Conservation (phyloP, 2,797 vertebrate species). For the Coracias cyanogaster region DNA sequence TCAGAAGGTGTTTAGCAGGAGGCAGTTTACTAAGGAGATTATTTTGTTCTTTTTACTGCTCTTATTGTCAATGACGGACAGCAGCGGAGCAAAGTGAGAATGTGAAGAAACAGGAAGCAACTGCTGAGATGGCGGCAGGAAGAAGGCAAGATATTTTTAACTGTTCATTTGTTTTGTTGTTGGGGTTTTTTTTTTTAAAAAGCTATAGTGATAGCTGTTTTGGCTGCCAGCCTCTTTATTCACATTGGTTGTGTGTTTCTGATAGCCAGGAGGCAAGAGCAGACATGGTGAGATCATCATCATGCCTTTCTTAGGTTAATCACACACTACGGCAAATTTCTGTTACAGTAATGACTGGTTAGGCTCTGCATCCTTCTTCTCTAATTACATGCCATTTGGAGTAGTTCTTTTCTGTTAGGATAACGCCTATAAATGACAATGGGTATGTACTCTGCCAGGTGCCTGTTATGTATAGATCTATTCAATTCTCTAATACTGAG, state of each 20-base stretch:
- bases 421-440: background rate
- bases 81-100: background rate
- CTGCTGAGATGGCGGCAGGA: constrained; percentile 42
- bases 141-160: constrained; percentile 56
- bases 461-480: background rate
- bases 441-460: background rate
- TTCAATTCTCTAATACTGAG: background rate
- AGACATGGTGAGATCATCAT: constrained; percentile 33
- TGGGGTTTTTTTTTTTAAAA: background rate
- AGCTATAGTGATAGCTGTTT: background rate
- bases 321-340: background rate
- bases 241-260: background rate
- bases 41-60: constrained; percentile 40
- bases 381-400: constrained; percentile 43
- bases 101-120: constrained; percentile 37
- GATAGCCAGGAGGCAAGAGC: constrained; percentile 27
- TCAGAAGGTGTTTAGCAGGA: constrained; percentile 26
- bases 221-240: constrained; percentile 11
- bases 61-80: constrained; percentile 12
- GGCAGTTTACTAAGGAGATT: constrained; percentile 23
- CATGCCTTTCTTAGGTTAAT: constrained; percentile 50
- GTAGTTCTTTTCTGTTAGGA: background rate
- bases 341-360: constrained; percentile 53
- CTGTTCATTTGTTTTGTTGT: background rate
- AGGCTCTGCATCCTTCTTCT: constrained; percentile 41